Conservation (phyloP, 2,888 invertebrate genomes). For the Abscondita cerata region DNA sequence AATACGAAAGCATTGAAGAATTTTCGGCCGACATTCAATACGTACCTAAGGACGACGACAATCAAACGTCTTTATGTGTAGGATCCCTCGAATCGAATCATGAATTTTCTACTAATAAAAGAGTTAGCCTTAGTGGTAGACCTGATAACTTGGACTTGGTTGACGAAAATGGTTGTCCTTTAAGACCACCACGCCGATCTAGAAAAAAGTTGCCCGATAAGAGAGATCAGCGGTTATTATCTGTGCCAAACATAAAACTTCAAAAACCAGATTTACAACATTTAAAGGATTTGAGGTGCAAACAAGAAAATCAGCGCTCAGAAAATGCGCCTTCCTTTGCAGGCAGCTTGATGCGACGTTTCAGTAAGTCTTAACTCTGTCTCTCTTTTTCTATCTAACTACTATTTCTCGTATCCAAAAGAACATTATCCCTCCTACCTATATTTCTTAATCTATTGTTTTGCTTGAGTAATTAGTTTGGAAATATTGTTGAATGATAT, state of each 20-base stretch:
- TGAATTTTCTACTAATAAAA: constrained; percentile 39
- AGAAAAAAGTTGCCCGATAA: constrained; percentile 62
- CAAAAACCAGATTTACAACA: constrained; percentile 61
- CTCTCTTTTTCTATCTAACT: constrained; percentile 31
- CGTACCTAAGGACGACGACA: constrained; percentile 51
- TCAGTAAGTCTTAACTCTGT: constrained; percentile 78
- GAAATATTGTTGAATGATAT: constrained; percentile 12
- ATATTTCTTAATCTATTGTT: constrained; percentile 27
- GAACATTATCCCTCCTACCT: constrained; percentile 9
- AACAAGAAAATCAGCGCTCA: constrained; percentile 54
- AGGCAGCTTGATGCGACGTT: constrained; percentile 80
- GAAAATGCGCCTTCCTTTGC: constrained; percentile 66
- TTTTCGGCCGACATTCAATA: constrained; percentile 56
- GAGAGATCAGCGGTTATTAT: constrained; percentile 73
- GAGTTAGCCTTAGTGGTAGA: constrained; percentile 55
- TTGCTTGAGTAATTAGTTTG: constrained; percentile 20
- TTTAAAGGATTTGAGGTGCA: constrained; percentile 65
- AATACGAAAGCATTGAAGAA: constrained; percentile 39
- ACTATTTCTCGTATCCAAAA: constrained; percentile 11
- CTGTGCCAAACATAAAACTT: constrained; percentile 79
- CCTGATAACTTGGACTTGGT: constrained; percentile 72
- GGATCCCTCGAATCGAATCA: constrained; percentile 50
- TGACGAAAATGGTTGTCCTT: constrained; percentile 62
- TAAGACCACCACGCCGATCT: constrained; percentile 62
- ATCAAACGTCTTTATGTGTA: constrained; percentile 45